Evolutionary conservation across 1,140 invertebrate species (phyloP).

Genomic region (Drosophila subobscura): DNA sequence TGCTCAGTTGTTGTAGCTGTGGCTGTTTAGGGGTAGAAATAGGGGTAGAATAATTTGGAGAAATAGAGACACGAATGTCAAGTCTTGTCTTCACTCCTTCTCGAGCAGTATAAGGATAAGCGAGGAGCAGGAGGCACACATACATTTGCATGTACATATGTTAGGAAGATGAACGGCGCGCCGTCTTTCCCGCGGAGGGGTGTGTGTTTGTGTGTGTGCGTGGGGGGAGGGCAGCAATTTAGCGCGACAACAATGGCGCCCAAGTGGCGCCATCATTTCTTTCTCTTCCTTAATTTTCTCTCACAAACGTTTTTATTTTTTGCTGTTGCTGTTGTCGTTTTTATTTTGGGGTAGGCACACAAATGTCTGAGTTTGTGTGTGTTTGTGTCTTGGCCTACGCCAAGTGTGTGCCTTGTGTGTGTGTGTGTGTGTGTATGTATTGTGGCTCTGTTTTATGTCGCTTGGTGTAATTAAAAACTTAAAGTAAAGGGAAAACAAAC

Average conservation of each 20-base stretch:
- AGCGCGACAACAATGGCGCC: conserved; percentile 63
- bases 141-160: not conserved
- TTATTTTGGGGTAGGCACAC: conserved; percentile 14
- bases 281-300: conserved; percentile 10
- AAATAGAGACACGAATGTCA: conserved; percentile 35
- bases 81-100: not conserved
- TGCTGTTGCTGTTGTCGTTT: not conserved
- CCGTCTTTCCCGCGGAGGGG: not conserved
- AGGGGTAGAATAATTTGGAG: conserved; percentile 1
- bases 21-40: not conserved
- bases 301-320: conserved; percentile 3
- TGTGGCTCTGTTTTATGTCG: not conserved
- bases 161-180: not conserved
- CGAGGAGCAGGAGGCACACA: not conserved
- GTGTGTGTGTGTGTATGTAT: conserved; percentile 12
- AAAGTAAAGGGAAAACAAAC: not conserved
- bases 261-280: conserved; percentile 35
- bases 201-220: conserved; percentile 18
- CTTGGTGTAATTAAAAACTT: conserved; percentile 37
- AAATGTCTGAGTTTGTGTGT: not conserved
- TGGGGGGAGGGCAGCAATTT: conserved; percentile 41
- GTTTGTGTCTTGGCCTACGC: not conserved
- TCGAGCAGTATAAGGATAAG: not conserved
- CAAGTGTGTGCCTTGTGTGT: not conserved
- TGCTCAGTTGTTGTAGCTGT: too few species aligned